Base-by-base conservation (phyloP, 2,888 invertebrate species). In the Nomada goodeniana region DNA sequence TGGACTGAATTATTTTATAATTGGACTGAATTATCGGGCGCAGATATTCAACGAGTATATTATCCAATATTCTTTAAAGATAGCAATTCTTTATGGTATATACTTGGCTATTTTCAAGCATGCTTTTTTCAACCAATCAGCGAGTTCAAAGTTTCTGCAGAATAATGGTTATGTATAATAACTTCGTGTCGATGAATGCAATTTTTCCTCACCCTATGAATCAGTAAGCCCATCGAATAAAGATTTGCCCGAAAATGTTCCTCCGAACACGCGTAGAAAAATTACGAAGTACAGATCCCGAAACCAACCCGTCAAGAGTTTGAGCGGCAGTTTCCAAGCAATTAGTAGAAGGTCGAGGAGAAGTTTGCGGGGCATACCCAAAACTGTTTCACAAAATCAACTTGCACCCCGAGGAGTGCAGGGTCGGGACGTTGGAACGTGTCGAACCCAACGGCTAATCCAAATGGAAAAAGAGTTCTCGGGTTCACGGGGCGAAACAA, bases 401-500 rank as follows among this genome's bases (percentile, higher is more conserved):
- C 61, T 26, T 36, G 61, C 61, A 69, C 13, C 55, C 53, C 63
- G 1, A 10, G 7, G n/a, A 42, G 5, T n/a, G 57, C 63, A 68
- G 42, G 42, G 47, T n/a, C 2, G 15, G 59, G 11, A 50, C 11
- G 23, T 11, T 29, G 10, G 18, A n/a, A 52, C 75, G 57, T 55
- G 64, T 60, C 60, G 59, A 59, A 13, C 29, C 26, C 36, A 20
- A 63, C 73, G 61, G 81, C 75, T 85, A 85, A 86, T 86, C 74
- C 76, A 76, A 73, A 63, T 57, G 60, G 18, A 26, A 20, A 55
- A 61, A 63, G 44, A 64, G 29, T n/a, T 55, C 42, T 73, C 70
- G 53, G 57, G 71, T 50, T 60, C 36, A 20, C 70, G 57, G 74
- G n/a, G 50, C 57, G 67, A 76, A 70, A 80, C 83, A 76, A 79